phyloP scores from a whole-genome alignment of 2,113 vertebrate genomes.

The Lycaon pictus region DNA sequence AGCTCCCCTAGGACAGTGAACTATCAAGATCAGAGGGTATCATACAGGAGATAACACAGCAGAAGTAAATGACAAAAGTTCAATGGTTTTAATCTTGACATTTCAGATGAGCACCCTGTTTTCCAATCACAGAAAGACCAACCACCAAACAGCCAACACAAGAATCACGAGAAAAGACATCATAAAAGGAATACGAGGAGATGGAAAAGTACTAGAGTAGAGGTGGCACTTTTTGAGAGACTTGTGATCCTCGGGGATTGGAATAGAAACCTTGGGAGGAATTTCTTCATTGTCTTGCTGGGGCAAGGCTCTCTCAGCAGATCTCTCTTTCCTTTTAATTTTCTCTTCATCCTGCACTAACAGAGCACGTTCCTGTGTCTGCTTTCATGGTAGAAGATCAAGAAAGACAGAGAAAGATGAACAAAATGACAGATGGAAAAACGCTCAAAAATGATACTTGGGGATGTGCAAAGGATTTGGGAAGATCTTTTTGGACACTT shows the following conservation, averaged over 20 bases:
- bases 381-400: slow-evolving; percentile 93
- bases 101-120: slow-evolving; percentile 81
- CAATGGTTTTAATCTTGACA: slow-evolving; percentile 85
- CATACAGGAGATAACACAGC: slow-evolving; percentile 73
- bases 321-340: slow-evolving; percentile 90
- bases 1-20: slow-evolving; percentile 52
- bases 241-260: slow-evolving; percentile 91
- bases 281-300: slow-evolving; percentile 85
- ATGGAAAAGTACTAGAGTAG: slow-evolving; percentile 89
- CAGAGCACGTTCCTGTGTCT: slow-evolving; percentile 91
- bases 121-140: slow-evolving; percentile 92
- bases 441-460: slow-evolving; percentile 87
- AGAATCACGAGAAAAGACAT: slow-evolving; percentile 93
- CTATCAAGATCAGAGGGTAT: slow-evolving; percentile 68
- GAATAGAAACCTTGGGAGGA: slow-evolving; percentile 91
- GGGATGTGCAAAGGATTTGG: slow-evolving; percentile 90
- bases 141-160: slow-evolving; percentile 93
- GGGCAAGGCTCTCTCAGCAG: slow-evolving; percentile 88
- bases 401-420: slow-evolving; percentile 97
- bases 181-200: slow-evolving; percentile 90
- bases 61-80: slow-evolving; percentile 81
- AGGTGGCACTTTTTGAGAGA: slow-evolving; percentile 88
- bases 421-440: slow-evolving; percentile 93
- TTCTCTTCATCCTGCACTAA: slow-evolving; percentile 92
- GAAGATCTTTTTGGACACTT: slow-evolving; percentile 23